Conservation (phyloP, 2,797 vertebrate genomes). For the Myotis vivesi region DNA sequence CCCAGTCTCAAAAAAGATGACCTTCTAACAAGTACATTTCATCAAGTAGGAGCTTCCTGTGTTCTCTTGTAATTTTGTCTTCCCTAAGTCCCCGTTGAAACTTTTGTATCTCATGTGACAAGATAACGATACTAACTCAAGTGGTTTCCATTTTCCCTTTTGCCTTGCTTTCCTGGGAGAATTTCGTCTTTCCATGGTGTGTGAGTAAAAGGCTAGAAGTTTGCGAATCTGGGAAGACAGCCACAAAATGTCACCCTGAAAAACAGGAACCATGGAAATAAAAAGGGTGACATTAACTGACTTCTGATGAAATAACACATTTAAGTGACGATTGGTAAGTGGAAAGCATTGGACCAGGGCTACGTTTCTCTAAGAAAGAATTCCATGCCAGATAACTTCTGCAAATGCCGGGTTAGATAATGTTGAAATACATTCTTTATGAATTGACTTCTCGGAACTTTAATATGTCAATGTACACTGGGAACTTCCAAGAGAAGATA, state of each 20-base stretch:
- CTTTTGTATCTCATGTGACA: not conserved
- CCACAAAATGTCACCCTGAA: not conserved
- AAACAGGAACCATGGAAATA: constrained; percentile 14
- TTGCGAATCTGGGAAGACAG: constrained; percentile 21
- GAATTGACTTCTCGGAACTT: not conserved
- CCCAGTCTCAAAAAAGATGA: not conserved
- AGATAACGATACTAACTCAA: not conserved
- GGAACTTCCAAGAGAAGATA: not conserved
- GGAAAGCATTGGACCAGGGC: not conserved
- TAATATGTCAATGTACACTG: not conserved
- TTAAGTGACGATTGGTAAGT: not conserved
- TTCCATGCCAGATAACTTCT: not conserved
- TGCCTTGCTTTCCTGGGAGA: not conserved
- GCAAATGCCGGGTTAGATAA: not conserved
- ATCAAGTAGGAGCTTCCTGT: not conserved
- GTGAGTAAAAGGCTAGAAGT: not conserved
- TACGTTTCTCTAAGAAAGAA: not conserved
- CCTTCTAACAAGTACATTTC: not conserved
- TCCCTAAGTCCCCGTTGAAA: not conserved
- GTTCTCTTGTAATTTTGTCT: not conserved
- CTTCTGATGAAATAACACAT: not conserved
- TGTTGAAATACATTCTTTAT: not conserved
- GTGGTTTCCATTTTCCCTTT: not conserved
- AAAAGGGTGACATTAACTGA: not conserved
- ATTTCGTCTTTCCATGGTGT: not conserved